These are phyloP conservation scores for Physella acuta DNA, from an alignment of 1,140 invertebrate species.

Conservation along the genomic window DNA sequence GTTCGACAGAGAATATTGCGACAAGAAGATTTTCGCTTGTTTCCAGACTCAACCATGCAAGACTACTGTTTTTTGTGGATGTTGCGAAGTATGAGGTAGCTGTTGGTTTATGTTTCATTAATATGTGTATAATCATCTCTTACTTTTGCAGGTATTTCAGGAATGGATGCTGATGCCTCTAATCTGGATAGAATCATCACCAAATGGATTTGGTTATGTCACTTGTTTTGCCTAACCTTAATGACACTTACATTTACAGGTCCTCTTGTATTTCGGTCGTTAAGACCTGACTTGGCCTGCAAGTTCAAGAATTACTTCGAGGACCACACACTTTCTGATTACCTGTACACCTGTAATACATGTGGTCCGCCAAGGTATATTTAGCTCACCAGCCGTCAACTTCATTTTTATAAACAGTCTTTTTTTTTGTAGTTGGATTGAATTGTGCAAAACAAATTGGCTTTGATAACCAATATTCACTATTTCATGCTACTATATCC, in stretches of 20 bases:
- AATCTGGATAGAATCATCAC: no score
- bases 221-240: background rate
- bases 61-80: slow-evolving; percentile 9
- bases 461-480: no score
- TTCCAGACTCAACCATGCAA: background rate
- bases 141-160: no score
- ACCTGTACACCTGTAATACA: slow-evolving; percentile 19
- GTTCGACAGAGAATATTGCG: background rate
- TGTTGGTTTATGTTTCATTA: no score
- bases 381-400: background rate
- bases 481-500: no score
- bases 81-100: background rate
- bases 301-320: slow-evolving; percentile 9
- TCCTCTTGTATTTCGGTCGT: slow-evolving; percentile 8
- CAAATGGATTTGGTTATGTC: background rate
- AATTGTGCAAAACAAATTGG: no score
- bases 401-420: background rate
- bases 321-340: slow-evolving; percentile 16
- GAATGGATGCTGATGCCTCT: no score
- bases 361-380: slow-evolving; percentile 17
- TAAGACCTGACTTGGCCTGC: slow-evolving; percentile 6
- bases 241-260: slow-evolving; percentile 4
- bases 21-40: background rate
- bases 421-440: background rate
- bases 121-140: no score